These are phyloP conservation scores for Dryoscopus gambensis DNA, from an alignment of 2,113 vertebrate species.

Conservation along the genomic window DNA sequence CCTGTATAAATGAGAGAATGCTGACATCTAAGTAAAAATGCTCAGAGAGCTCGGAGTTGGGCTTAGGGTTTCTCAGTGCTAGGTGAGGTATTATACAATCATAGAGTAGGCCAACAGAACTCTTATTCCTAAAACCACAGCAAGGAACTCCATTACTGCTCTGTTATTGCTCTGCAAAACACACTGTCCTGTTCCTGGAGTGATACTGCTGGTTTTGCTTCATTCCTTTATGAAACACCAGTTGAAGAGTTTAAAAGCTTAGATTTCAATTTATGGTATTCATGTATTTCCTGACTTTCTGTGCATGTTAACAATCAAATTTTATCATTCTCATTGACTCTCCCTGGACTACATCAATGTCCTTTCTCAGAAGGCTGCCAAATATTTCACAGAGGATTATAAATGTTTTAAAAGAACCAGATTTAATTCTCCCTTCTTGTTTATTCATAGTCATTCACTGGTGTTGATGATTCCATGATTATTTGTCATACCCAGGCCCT, in stretches of 20 bases:
- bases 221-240: constrained; percentile 17
- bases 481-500: not conserved
- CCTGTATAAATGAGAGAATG: not conserved
- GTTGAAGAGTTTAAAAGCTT: constrained; percentile 12
- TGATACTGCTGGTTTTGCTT: not conserved
- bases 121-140: not conserved
- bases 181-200: not conserved
- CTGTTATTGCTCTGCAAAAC: not conserved
- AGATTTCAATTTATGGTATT: not conserved
- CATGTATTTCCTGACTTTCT: not conserved
- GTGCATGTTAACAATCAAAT: constrained; percentile 2
- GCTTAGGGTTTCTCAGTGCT: not conserved
- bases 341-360: not conserved
- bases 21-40: not conserved
- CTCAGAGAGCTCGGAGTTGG: not conserved
- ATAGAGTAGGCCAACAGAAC: not conserved
- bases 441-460: not conserved
- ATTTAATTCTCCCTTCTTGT: not conserved
- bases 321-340: not conserved
- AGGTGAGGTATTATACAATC: not conserved
- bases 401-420: not conserved
- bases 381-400: not conserved
- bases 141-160: not conserved
- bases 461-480: not conserved
- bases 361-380: constrained; percentile 10